Conservation (phyloP, 2,113 vertebrate species). For the Gulo gulo region DNA sequence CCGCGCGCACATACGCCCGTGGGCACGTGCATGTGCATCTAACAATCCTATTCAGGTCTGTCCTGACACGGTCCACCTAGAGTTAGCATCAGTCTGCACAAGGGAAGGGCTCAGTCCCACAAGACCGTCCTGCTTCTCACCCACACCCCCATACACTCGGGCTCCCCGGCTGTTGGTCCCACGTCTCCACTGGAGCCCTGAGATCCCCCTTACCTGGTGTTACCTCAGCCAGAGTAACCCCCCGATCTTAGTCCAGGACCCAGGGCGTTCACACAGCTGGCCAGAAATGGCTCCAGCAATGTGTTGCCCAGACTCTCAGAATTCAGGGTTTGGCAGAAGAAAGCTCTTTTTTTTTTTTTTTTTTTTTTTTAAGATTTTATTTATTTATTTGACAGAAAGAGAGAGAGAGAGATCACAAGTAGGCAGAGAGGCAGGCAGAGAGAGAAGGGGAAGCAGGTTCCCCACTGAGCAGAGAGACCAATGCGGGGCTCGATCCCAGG, state of each 20-base stretch:
- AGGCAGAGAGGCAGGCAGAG: too few species aligned
- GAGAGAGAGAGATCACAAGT: too few species aligned
- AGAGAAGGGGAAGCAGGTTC: too few species aligned
- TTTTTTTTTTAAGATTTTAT: too few species aligned
- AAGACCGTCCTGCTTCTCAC: too few species aligned
- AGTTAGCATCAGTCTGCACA: not conserved
- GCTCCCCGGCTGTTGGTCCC: not conserved
- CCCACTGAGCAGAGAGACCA: too few species aligned
- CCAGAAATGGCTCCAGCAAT: not conserved
- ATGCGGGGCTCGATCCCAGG: too few species aligned
- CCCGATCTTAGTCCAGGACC: not conserved
- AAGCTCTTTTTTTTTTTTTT: not conserved
- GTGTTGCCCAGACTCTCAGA: not conserved
- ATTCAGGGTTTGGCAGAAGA: not conserved
- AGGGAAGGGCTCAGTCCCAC: not conserved
- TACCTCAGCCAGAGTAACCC: not conserved
- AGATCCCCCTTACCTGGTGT: not conserved
- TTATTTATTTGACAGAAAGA: too few species aligned
- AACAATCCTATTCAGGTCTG: not conserved
- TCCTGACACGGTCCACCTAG: not conserved
- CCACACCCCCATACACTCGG: not conserved
- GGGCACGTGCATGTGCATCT: not conserved
- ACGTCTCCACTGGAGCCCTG: not conserved
- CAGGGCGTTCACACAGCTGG: not conserved
- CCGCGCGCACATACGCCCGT: fast-evolving